phyloP scores from a whole-genome alignment of 2,113 vertebrate species.

The Baryphthengus martii region DNA sequence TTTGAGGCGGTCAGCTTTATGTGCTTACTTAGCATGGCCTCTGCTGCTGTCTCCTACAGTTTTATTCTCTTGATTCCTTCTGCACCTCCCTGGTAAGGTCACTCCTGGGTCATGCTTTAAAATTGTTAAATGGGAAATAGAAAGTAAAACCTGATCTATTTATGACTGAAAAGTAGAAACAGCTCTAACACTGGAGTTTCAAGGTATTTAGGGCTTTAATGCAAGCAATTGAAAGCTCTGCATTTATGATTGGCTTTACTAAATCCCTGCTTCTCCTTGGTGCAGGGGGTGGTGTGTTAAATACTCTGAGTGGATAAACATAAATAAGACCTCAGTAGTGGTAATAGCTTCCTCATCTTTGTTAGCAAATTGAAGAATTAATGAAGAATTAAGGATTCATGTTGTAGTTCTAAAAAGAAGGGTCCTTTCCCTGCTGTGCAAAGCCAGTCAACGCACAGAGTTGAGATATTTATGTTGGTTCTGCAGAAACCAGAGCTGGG shows the following conservation, averaged over 20 bases:
- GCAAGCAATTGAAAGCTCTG: background rate
- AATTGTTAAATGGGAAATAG: background rate
- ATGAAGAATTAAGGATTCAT: background rate
- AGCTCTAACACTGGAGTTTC: background rate
- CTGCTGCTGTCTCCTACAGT: background rate
- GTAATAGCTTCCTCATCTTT: background rate
- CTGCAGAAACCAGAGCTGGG: background rate
- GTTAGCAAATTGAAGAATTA: background rate
- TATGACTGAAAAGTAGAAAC: background rate
- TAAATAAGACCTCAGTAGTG: background rate
- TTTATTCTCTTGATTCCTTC: background rate
- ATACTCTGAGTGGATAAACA: conserved; percentile 1
- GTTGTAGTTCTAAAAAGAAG: too few relatives aligned
- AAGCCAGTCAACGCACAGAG: too few relatives aligned
- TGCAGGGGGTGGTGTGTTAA: background rate
- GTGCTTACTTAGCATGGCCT: background rate
- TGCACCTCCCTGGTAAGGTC: background rate
- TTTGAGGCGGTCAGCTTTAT: background rate
- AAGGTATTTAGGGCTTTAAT: background rate
- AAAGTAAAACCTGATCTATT: background rate
- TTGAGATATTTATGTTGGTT: background rate
- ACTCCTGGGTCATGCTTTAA: background rate
- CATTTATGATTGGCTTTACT: background rate
- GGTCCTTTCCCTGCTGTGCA: too few relatives aligned
- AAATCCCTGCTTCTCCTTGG: background rate